A percentile compares a stretch with the other conserved stretches of the same genome.
Conservation (phyloP, 2,797 vertebrate species). For the Sebastes jordani region DNA sequence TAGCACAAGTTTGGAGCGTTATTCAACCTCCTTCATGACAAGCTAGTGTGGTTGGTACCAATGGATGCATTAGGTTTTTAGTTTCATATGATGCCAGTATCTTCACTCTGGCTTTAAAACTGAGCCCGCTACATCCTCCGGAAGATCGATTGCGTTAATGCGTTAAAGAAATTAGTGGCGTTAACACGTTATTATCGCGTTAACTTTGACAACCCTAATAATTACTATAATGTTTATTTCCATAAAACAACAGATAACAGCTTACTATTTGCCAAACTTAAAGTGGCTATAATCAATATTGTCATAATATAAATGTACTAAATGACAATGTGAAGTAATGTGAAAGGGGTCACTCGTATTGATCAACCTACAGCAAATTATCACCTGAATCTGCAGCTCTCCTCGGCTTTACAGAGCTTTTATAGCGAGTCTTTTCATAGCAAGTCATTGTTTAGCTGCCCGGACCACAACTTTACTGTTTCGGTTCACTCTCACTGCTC, state of each 20-base stretch:
- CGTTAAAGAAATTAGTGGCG: too few relatives aligned
- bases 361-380: neutral
- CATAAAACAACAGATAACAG: neutral
- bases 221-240: neutral
- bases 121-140: too few relatives aligned
- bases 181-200: too few relatives aligned
- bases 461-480: neutral
- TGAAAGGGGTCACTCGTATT: neutral
- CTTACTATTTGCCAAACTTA: neutral
- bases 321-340: neutral
- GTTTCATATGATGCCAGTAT: too few relatives aligned
- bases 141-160: too few relatives aligned
- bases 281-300: neutral
- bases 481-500: accelerated
- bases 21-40: too few relatives aligned
- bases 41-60: too few relatives aligned
- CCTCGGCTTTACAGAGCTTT: neutral
- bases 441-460: too few relatives aligned
- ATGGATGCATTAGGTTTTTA: too few relatives aligned
- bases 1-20: too few relatives aligned
- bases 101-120: too few relatives aligned
- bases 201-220: neutral
- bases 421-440: too few relatives aligned
- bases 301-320: neutral
- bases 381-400: neutral